Percentiles rank a stretch among this genome's conserved stretches.
These are phyloP conservation scores for Prionailurus viverrinus DNA, from an alignment of 2,113 vertebrate species.

Conservation along the genomic window DNA sequence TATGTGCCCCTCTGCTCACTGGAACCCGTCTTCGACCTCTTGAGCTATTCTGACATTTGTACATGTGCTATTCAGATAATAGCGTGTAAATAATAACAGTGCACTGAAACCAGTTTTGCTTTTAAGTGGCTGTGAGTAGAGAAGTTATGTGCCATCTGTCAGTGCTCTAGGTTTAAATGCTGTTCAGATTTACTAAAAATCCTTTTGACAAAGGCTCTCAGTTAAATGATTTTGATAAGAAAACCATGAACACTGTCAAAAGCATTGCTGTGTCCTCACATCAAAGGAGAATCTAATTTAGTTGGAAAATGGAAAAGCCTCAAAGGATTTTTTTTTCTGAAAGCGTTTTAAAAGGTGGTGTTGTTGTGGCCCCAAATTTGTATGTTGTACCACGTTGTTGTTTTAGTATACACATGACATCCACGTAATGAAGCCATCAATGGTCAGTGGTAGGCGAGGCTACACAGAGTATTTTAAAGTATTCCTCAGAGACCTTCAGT, in stretches of 20 bases:
- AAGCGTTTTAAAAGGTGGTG: background rate
- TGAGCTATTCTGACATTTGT: background rate
- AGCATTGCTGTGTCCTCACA: background rate
- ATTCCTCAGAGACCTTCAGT: rapidly evolving
- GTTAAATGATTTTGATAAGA: conserved; percentile 24
- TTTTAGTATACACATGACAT: background rate
- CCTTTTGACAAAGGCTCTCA: conserved; percentile 10
- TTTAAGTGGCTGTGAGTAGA: conserved; percentile 37
- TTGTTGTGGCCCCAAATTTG: background rate
- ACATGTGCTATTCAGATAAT: background rate
- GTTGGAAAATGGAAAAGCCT: background rate
- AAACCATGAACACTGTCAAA: conserved; percentile 43
- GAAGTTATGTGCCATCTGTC: conserved; percentile 68
- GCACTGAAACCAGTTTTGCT: background rate
- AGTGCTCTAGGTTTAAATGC: conserved; percentile 58
- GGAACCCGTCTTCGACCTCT: background rate
- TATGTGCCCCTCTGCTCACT: background rate
- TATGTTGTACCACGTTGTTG: rapidly evolving
- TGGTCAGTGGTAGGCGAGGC: rapidly evolving
- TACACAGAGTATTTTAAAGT: rapidly evolving
- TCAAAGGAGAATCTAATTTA: background rate
- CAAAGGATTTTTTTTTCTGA: background rate
- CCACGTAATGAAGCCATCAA: background rate
- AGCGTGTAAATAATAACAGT: background rate
- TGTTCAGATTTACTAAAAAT: conserved; percentile 39